Evolutionary conservation across 2,888 invertebrate genomes (phyloP).

Genomic region (Chromoteleia sp.): DNA sequence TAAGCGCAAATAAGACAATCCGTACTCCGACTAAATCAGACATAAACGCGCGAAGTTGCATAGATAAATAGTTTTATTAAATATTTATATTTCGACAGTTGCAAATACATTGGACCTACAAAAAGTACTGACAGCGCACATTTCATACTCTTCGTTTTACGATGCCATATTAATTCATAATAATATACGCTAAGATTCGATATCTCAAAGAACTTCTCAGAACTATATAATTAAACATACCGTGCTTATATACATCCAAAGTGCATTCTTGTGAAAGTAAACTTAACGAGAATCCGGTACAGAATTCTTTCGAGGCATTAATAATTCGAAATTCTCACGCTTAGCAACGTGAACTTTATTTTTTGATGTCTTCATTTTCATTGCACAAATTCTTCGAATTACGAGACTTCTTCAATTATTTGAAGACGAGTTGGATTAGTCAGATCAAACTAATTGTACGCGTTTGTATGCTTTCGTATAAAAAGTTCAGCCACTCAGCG

Average conservation of each 20-base stretch:
- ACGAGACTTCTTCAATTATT: constrained; percentile 28
- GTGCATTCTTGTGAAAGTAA: constrained; percentile 27
- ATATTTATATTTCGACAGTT: no score
- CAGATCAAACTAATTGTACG: constrained; percentile 15
- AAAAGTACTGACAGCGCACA: no score
- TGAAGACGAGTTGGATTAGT: constrained; percentile 9
- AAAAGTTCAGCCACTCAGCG: background rate
- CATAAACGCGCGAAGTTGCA: background rate
- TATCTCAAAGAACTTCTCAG: constrained; percentile 17
- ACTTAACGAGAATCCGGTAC: constrained; percentile 22
- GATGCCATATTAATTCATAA: constrained; percentile 6
- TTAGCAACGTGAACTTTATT: constrained; percentile 7
- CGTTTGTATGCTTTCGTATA: constrained; percentile 8
- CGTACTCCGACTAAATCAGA: background rate
- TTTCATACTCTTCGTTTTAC: no score
- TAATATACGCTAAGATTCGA: constrained; percentile 18
- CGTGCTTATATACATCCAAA: constrained; percentile 21
- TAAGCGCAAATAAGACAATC: background rate
- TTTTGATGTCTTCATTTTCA: constrained; percentile 41
- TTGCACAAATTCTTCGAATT: constrained; percentile 33
- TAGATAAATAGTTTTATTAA: no score
- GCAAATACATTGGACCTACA: no score
- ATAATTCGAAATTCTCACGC: constrained; percentile 24
- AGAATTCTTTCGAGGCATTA: constrained; percentile 31
- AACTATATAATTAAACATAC: constrained; percentile 35